phyloP scores from a whole-genome alignment of 2,797 vertebrate species.

The Poeciliopsis infans region DNA sequence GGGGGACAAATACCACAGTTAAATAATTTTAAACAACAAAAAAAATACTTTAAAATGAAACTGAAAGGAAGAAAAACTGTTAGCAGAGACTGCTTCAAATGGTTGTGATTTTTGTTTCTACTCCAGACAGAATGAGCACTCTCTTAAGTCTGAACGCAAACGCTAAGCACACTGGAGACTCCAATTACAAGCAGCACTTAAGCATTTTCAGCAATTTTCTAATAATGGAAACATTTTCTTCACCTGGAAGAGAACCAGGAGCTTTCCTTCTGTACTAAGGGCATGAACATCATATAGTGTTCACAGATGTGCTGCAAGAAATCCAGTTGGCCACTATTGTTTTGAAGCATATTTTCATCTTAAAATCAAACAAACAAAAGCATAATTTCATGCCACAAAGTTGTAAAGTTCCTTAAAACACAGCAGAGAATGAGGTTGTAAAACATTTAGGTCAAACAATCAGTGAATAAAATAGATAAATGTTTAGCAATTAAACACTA shows the following conservation, averaged over 20 bases:
- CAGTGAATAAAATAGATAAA: background rate
- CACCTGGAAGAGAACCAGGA: background rate
- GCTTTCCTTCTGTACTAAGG: background rate
- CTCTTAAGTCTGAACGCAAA: background rate
- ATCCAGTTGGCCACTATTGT: background rate
- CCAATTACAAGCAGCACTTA: background rate
- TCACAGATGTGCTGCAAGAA: background rate
- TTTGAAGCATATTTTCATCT: background rate
- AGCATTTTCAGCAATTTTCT: background rate
- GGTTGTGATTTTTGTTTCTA: background rate
- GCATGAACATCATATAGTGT: background rate
- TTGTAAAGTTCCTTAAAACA: background rate
- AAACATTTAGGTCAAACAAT: background rate
- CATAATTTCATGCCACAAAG: background rate
- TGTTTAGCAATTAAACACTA: background rate
- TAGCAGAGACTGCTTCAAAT: background rate
- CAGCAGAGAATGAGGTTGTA: background rate
- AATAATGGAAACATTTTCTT: background rate
- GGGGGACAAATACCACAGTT: background rate
- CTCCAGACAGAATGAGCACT: background rate
- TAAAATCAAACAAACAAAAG: background rate
- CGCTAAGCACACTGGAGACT: background rate
- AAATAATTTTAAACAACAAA: no score
- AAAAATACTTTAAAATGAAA: background rate
- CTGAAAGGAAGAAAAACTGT: background rate